Conservation (phyloP, 1,140 invertebrate species). For the Melanaphis sacchari region DNA sequence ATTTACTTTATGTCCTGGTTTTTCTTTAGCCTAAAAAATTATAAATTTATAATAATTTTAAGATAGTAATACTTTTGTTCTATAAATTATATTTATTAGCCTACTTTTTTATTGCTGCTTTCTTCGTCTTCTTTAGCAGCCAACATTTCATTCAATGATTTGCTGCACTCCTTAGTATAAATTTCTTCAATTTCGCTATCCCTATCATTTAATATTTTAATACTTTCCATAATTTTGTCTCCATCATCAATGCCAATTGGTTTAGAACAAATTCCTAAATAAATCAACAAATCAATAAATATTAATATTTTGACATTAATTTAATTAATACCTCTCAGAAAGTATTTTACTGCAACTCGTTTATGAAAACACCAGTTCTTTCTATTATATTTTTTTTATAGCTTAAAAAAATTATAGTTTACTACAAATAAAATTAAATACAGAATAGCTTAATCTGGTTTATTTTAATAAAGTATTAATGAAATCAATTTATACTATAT, state of each 20-base stretch:
- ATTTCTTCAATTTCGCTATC: conserved; percentile 76
- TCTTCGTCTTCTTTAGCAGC: conserved; percentile 82
- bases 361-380: not conserved
- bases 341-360: not conserved
- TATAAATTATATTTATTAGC: conserved; percentile 47
- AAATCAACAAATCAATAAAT: too few relatives aligned
- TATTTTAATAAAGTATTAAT: too few relatives aligned
- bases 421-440: too few relatives aligned
- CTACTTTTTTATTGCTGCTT: conserved; percentile 66
- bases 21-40: conserved; percentile 71
- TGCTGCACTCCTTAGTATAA: conserved; percentile 80
- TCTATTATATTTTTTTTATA: not conserved
- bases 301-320: not conserved
- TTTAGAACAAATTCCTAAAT: conserved; percentile 71
- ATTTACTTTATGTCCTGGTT: conserved; percentile 76
- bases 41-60: not conserved
- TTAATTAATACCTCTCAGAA: not conserved
- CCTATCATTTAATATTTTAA: conserved; percentile 79
- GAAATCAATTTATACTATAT: not conserved
- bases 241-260: conserved; percentile 94
- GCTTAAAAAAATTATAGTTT: too few relatives aligned
- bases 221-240: conserved; percentile 87
- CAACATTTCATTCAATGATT: conserved; percentile 86
- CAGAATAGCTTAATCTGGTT: too few relatives aligned
- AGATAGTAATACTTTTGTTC: not conserved